Conservation (phyloP, 1,140 invertebrate genomes). For the Protaetia brevitarsis region DNA sequence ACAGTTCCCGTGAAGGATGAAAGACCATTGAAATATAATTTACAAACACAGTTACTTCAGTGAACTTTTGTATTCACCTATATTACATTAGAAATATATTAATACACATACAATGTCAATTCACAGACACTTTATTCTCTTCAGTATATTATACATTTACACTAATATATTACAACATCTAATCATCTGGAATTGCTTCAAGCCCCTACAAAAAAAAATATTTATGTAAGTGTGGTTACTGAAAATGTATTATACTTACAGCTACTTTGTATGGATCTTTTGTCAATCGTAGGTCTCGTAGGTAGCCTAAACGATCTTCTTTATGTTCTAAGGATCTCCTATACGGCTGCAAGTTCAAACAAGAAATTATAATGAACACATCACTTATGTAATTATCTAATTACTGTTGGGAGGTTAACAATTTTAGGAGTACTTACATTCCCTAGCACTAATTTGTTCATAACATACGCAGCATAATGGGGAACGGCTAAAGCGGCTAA, state of each 20-base stretch:
- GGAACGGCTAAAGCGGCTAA: constrained; percentile 54
- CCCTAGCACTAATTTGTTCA: constrained; percentile 56
- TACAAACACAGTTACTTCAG: too few relatives aligned
- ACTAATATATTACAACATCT: too few relatives aligned
- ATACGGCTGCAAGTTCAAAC: constrained; percentile 32
- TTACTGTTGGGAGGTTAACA: background rate
- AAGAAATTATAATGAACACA: background rate
- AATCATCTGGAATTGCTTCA: constrained; percentile 12
- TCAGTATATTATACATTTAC: background rate
- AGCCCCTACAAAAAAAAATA: background rate
- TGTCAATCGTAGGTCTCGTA: constrained; percentile 31
- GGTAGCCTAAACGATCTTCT: constrained; percentile 29
- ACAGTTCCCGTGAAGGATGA: too few relatives aligned
- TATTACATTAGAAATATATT: too few relatives aligned
- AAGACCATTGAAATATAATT: too few relatives aligned
- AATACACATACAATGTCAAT: background rate
- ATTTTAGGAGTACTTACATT: constrained; percentile 41
- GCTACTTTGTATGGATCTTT: constrained; percentile 31
- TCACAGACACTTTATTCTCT: background rate
- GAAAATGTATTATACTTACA: background rate
- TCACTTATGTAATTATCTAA: background rate
- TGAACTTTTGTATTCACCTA: too few relatives aligned
- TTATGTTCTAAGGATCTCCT: constrained; percentile 24
- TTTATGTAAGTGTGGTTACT: too few relatives aligned
- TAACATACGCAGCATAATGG: constrained; percentile 54